Base-by-base conservation (phyloP, 2,113 vertebrate genomes). In the Prinia subflava region DNA sequence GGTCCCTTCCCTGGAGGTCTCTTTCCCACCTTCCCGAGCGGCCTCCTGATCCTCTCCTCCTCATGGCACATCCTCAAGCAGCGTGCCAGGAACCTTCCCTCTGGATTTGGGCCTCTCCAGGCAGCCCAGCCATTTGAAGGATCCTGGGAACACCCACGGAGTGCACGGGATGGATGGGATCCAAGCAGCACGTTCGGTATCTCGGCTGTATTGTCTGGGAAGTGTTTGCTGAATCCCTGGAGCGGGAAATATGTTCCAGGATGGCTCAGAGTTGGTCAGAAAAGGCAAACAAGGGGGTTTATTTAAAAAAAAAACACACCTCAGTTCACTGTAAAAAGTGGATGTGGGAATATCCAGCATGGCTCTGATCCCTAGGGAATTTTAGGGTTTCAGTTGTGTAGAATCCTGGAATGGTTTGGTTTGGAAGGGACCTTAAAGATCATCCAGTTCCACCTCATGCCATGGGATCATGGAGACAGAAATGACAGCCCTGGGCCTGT, bases 131-230 rank as follows among this genome's bases (percentile, higher is more conserved):
- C 0, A 87, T 89, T 88, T 89, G 93, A 87, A 92, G 73, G 55
- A 70, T 89, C 65, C 63, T 1, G 11, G 53, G 90, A 80, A 77
- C 78, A 68, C 83, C 13, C 86, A 64, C 80, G 8, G 85, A 85
- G 81, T 8, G 11, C 1, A 1, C 0, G 0, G 82, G 71, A 44
- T 88, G 94, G 86, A 62, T 1, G 44, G 90, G 56, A 87, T 92
- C 86, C 92, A 86, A 65, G 86, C 55, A 49, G 85, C 80, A 30
- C 11, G 2, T 74, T 89, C 14, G 75, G 52, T 80, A 67, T 70
- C 88, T 78, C 11, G 5, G 31, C 37, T 89, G 92, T 82, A 56
- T 90, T 90, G 90, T 95, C 95, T 93, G 69, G 83, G 25, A 63
- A 41, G 57, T 80, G 63, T 93, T 95, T 90, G 83, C 85, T 89